These are phyloP conservation scores for Eira barbara DNA, from an alignment of 2,113 vertebrate species.

Conservation along the genomic window DNA sequence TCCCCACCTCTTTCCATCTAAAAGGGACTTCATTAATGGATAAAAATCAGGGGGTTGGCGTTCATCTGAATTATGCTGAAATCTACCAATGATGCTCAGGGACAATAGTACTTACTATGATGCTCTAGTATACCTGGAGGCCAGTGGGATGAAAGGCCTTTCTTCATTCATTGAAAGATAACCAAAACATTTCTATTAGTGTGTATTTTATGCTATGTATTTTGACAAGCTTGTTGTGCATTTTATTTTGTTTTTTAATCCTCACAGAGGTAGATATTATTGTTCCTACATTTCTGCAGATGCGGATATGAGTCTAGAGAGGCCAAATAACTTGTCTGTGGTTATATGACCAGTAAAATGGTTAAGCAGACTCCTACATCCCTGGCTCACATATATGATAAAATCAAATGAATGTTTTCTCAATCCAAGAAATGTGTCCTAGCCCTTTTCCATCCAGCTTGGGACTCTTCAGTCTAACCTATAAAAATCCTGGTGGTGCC, in stretches of 20 bases:
- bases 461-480: neutral
- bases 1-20: neutral
- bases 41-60: neutral
- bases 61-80: neutral
- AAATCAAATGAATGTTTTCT: neutral
- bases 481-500: neutral
- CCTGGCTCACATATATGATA: neutral
- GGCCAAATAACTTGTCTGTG: neutral
- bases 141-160: neutral
- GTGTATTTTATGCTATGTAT: neutral
- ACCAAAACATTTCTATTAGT: neutral
- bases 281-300: neutral
- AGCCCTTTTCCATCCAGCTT: neutral
- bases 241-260: constrained; percentile 19
- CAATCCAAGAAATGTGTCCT: neutral
- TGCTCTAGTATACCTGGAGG: neutral
- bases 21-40: neutral
- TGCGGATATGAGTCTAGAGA: neutral
- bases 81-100: neutral
- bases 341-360: neutral
- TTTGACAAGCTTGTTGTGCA: neutral
- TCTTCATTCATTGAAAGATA: neutral
- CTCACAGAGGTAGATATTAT: neutral
- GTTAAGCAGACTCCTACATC: neutral
- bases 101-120: neutral